phyloP scores from a whole-genome alignment of 2,797 vertebrate genomes.

The Coregonus suidteri region DNA sequence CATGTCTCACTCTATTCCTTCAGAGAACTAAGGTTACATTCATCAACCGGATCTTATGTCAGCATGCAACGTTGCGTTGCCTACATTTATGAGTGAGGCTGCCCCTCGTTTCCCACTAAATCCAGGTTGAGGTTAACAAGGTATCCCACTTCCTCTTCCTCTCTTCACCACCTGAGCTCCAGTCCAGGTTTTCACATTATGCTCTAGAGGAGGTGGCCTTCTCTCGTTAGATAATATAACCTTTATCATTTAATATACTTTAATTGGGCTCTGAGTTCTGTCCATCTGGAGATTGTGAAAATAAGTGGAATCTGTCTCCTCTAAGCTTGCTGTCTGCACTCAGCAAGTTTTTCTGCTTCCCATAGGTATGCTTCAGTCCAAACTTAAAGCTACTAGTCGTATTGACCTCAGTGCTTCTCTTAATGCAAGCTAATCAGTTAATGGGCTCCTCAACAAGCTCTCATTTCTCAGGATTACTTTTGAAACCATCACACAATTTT shows the following conservation, averaged over 20 bases:
- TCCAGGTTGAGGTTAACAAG: background rate
- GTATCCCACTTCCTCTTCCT: background rate
- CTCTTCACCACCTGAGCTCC: background rate
- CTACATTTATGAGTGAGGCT: background rate
- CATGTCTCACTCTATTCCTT: background rate
- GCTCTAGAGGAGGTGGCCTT: background rate
- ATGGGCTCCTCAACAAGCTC: background rate
- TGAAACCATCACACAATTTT: background rate
- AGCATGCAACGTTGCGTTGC: background rate
- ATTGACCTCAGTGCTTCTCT: background rate
- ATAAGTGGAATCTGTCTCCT: background rate
- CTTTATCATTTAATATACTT: too few species aligned
- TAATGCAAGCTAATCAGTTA: slow-evolving; percentile 2
- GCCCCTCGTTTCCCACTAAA: background rate
- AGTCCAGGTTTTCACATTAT: background rate
- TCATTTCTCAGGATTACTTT: background rate
- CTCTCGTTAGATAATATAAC: background rate
- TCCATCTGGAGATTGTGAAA: background rate
- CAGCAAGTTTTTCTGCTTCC: background rate
- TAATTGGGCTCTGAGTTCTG: too few species aligned
- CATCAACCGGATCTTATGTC: background rate
- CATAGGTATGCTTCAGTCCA: background rate
- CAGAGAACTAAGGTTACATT: background rate
- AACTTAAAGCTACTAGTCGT: background rate
- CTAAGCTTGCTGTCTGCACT: background rate